These are phyloP conservation scores for Lithophane ornitopus DNA, from an alignment of 2,888 invertebrate genomes.

Conservation along the genomic window DNA sequence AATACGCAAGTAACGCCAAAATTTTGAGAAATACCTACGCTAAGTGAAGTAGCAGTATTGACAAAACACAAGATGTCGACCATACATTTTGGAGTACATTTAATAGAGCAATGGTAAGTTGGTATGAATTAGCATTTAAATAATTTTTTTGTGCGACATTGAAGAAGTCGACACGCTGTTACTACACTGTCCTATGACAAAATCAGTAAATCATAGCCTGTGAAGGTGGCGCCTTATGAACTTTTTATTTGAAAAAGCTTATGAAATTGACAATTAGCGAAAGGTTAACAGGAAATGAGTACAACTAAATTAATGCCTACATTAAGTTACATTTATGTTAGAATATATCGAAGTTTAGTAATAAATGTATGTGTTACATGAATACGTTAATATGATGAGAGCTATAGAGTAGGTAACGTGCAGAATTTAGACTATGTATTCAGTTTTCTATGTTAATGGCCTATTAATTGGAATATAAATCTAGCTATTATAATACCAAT, in stretches of 20 bases:
- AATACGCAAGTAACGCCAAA: neutral
- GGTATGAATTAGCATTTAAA: neutral
- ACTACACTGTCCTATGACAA: neutral
- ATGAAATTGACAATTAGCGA: neutral
- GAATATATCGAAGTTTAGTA: slow-evolving; percentile 55
- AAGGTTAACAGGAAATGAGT: slow-evolving; percentile 75
- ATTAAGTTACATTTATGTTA: slow-evolving; percentile 63
- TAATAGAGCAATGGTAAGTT: neutral
- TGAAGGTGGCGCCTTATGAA: slow-evolving; percentile 1
- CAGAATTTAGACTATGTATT: slow-evolving; percentile 58
- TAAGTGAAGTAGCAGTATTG: neutral
- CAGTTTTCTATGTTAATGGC: slow-evolving; percentile 49
- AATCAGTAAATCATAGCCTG: neutral
- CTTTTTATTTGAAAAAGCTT: neutral
- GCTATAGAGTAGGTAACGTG: slow-evolving; percentile 57
- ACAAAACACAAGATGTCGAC: too few relatives aligned
- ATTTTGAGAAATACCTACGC: neutral
- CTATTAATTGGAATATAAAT: slow-evolving; percentile 51
- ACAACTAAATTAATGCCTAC: slow-evolving; percentile 66
- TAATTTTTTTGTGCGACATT: neutral
- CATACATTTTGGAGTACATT: too few relatives aligned
- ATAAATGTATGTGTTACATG: slow-evolving; percentile 45
- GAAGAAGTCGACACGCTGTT: slow-evolving; percentile 6
- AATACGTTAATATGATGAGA: slow-evolving; percentile 40
- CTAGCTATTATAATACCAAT: slow-evolving; percentile 44